Base-by-base conservation (phyloP, 2,888 invertebrate species). In the Eulithis testata region DNA sequence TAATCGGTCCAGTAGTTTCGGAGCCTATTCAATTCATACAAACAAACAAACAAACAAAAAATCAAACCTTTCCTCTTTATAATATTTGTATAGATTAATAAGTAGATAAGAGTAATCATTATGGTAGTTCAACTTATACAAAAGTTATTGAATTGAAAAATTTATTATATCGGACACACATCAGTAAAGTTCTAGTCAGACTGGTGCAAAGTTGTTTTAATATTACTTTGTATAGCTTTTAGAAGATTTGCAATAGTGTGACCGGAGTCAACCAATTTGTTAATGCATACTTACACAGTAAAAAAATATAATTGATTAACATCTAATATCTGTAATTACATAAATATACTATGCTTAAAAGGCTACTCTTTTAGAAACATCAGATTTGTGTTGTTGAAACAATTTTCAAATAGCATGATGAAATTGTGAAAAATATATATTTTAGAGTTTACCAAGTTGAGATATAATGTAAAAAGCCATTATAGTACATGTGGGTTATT, bases 301-400 rank as follows among this genome's bases (percentile, higher is more conserved):
- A 73, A 73, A 75, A 73, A 73, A 73, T 74, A 75, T 69, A 57
- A 73, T 71, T 57, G 69, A 68, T 72, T 61, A 66, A 68, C 57
- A 68, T 58, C 66, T 71, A 63, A 60, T 64, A 73, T 56, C 53
- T 68, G 37, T 53, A 69, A 68, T 66, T 71, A 68, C 59, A 68
- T 59, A 65, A 43, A 65, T 71, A 68, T 63, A 52, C 43, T 66
- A 65, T 66, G 65, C 62, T 62, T 43, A 59, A 56, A 47, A 69
- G 59, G 62, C 62, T 66, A 56, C 21, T 61, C 21, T 63, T 65
- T 63, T 56, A 56, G 63, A 52, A 45, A 60, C 54, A 66, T 57
- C 27, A 47, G 52, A 51, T 53, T 67, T 64, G 70, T 68, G 61
- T 63, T 63, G 57, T 45, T 63, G 11, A 52, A 65, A 55, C 14